phyloP scores from a whole-genome alignment of 2,113 vertebrate genomes.

The Trochalopteron elliotii region DNA sequence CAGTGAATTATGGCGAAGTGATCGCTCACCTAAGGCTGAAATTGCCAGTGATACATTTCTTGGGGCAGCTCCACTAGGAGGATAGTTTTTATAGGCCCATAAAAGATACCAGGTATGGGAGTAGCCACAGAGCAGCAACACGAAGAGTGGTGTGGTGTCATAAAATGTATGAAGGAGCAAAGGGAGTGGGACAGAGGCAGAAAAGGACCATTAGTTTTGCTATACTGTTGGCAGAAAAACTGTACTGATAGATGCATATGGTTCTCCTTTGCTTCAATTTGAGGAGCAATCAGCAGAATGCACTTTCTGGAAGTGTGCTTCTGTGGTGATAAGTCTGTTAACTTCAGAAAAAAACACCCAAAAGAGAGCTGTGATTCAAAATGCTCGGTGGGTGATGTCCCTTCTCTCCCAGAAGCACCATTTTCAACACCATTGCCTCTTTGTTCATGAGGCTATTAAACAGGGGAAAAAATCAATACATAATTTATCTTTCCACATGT shows the following conservation, averaged over 20 bases:
- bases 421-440: neutral
- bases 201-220: neutral
- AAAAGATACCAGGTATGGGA: neutral
- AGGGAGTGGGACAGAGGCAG: neutral
- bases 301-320: neutral
- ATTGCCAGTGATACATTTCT: neutral
- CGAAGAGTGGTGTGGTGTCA: neutral
- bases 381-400: neutral
- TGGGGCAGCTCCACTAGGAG: neutral
- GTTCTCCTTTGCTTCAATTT: neutral
- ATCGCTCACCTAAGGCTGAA: neutral
- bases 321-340: neutral
- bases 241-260: slow-evolving; percentile 1
- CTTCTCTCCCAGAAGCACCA: neutral
- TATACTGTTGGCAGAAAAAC: neutral
- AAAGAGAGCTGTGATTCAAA: slow-evolving; percentile 10
- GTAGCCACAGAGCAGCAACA: neutral
- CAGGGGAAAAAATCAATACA: slow-evolving; percentile 67
- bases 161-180: neutral
- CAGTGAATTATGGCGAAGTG: neutral
- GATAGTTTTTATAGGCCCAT: neutral
- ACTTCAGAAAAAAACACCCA: neutral
- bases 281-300: neutral
- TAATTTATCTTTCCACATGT: slow-evolving; percentile 62
- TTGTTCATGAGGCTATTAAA: slow-evolving; percentile 30